Percentiles rank a stretch among this genome's conserved stretches.
phyloP scores from a whole-genome alignment of 1,140 invertebrate genomes.

The Sminthurinus signatus region DNA sequence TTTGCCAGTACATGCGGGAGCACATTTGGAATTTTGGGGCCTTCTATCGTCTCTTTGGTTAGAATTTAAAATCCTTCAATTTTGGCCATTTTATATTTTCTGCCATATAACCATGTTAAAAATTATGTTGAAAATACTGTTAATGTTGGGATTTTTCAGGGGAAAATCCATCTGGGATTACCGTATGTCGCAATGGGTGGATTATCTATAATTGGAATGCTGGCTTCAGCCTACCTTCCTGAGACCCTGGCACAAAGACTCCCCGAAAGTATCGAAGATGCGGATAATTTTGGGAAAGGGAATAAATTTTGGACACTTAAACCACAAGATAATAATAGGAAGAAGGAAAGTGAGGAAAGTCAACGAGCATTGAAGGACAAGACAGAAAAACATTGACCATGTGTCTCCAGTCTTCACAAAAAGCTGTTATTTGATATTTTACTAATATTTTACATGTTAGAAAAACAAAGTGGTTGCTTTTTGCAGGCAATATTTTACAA shows the following conservation, averaged over 20 bases:
- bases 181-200: slow-evolving; percentile 43
- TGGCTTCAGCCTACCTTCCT: slow-evolving; percentile 44
- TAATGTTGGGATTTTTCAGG: slow-evolving; percentile 4
- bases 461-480: too few relatives aligned
- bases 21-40: slow-evolving; percentile 45
- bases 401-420: too few relatives aligned
- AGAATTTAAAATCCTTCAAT: background rate
- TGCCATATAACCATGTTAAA: too few relatives aligned
- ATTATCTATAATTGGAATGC: slow-evolving; percentile 41
- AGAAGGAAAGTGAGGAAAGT: background rate
- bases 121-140: too few relatives aligned
- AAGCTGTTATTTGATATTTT: too few relatives aligned
- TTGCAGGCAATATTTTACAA: too few relatives aligned
- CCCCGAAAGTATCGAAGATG: slow-evolving; percentile 46
- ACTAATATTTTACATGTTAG: too few relatives aligned
- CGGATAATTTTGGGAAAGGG: slow-evolving; percentile 44
- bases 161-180: slow-evolving; percentile 19
- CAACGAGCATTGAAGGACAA: too few relatives aligned
- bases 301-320: slow-evolving; percentile 44
- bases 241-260: slow-evolving; percentile 42
- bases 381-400: too few relatives aligned
- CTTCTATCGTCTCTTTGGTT: slow-evolving; percentile 52
- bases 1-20: slow-evolving; percentile 51
- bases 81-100: too few relatives aligned
- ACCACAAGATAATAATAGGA: slow-evolving; percentile 1